Conservation (phyloP, 2,888 invertebrate species). For the Gastrophysa polygoni region DNA sequence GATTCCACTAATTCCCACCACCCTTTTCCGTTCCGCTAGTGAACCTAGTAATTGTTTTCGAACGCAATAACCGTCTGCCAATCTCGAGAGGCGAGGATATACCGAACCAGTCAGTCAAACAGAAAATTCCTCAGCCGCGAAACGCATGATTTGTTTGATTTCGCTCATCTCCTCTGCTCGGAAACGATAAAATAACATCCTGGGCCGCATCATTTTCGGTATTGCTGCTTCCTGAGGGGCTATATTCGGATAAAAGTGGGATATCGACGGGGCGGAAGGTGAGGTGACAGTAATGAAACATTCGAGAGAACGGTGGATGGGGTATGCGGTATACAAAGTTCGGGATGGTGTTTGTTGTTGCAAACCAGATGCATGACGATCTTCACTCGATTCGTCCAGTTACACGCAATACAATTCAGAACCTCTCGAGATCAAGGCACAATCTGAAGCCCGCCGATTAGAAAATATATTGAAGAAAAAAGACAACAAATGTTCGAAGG, state of each 20-base stretch:
- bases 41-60: conserved; percentile 6
- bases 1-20: neutral
- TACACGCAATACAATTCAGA: too few relatives aligned
- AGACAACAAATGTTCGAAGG: too few relatives aligned
- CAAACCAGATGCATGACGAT: too few relatives aligned
- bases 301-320: neutral
- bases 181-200: conserved; percentile 32
- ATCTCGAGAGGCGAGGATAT: conserved; percentile 3
- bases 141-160: conserved; percentile 35
- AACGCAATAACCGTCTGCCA: conserved; percentile 1
- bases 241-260: neutral
- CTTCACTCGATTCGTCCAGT: too few relatives aligned
- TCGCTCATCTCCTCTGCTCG: conserved; percentile 24
- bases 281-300: neutral
- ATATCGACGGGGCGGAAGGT: neutral
- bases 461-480: too few relatives aligned
- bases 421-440: too few relatives aligned
- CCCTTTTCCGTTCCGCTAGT: too few relatives aligned
- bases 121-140: conserved; percentile 27
- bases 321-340: too few relatives aligned
- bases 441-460: too few relatives aligned
- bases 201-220: conserved; percentile 31
- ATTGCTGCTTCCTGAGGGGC: conserved; percentile 17
- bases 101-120: conserved; percentile 25
- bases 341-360: too few relatives aligned